These are phyloP conservation scores for Halictus quadricinctus DNA, from an alignment of 2,888 invertebrate genomes.

Conservation along the genomic window DNA sequence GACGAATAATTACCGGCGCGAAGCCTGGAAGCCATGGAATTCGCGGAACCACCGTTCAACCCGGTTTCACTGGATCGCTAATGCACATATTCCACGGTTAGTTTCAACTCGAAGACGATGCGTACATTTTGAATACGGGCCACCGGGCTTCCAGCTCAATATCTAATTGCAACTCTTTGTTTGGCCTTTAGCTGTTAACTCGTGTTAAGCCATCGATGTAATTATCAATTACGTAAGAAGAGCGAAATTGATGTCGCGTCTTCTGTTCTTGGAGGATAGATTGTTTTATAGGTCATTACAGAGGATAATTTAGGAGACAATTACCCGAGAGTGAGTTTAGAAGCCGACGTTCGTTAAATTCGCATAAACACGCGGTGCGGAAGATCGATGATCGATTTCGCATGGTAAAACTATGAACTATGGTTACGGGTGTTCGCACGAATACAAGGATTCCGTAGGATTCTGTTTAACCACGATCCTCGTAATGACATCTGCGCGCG, in stretches of 20 bases:
- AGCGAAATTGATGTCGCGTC: neutral
- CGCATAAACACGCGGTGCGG: conserved; percentile 21
- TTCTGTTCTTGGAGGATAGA: neutral
- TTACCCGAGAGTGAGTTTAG: neutral
- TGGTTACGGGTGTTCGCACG: conserved; percentile 56
- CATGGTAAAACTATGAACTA: conserved; percentile 57
- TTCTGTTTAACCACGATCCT: conserved; percentile 53
- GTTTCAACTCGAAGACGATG: neutral
- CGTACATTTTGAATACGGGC: neutral
- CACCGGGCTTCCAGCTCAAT: neutral
- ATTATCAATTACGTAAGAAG: neutral
- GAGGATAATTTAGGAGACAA: neutral
- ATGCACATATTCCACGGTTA: neutral
- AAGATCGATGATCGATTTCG: conserved; percentile 58
- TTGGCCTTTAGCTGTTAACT: neutral
- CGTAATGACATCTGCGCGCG: conserved; percentile 64
- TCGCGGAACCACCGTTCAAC: neutral
- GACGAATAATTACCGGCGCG: conserved; percentile 6
- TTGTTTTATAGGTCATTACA: neutral
- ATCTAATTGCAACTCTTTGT: neutral
- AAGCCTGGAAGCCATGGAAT: neutral
- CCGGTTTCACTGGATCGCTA: no score
- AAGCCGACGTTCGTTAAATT: conserved; percentile 23
- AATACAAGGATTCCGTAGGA: conserved; percentile 47
- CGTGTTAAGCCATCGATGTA: neutral